Percentiles rank a stretch among this genome's conserved stretches.
These are phyloP conservation scores for Salpingus planirostris DNA, from an alignment of 2,888 invertebrate genomes.

Conservation along the genomic window DNA sequence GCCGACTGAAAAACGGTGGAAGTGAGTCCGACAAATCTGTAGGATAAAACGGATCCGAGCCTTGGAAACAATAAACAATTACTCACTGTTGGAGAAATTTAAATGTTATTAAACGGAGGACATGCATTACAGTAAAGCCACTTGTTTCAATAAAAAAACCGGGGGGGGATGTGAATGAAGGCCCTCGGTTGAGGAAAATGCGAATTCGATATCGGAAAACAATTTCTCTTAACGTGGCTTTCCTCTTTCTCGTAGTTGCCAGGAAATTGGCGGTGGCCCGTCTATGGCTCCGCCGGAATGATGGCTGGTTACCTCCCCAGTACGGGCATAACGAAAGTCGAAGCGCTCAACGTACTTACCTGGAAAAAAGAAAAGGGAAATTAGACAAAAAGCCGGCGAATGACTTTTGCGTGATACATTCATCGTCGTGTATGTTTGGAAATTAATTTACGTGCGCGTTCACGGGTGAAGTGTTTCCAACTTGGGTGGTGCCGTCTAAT, in stretches of 20 bases:
- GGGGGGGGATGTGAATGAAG: slow-evolving; percentile 22
- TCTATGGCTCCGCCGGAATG: too few species aligned
- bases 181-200: slow-evolving; percentile 26
- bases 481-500: slow-evolving; percentile 2
- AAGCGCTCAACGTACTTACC: too few species aligned
- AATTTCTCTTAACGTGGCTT: slow-evolving; percentile 40
- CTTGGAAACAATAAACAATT: slow-evolving; percentile 24
- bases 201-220: slow-evolving; percentile 45
- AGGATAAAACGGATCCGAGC: slow-evolving; percentile 1
- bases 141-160: slow-evolving; percentile 23
- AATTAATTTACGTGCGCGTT: slow-evolving; percentile 7
- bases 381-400: slow-evolving; percentile 3
- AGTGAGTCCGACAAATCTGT: too few species aligned
- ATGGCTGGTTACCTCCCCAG: too few species aligned
- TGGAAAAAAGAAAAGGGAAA: too few species aligned
- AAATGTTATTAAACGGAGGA: slow-evolving; percentile 27
- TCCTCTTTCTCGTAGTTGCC: too few species aligned
- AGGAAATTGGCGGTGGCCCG: too few species aligned
- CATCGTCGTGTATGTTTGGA: not conserved
- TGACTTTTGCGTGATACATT: not conserved
- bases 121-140: slow-evolving; percentile 24
- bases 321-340: too few species aligned
- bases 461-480: slow-evolving; percentile 5
- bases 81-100: slow-evolving; percentile 26
- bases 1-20: slow-evolving; percentile 2